Evolutionary conservation across 2,888 invertebrate genomes (phyloP), one percentile per base, ranked within the genome.

Genomic region (Rhabditophanes sp.): DNA sequence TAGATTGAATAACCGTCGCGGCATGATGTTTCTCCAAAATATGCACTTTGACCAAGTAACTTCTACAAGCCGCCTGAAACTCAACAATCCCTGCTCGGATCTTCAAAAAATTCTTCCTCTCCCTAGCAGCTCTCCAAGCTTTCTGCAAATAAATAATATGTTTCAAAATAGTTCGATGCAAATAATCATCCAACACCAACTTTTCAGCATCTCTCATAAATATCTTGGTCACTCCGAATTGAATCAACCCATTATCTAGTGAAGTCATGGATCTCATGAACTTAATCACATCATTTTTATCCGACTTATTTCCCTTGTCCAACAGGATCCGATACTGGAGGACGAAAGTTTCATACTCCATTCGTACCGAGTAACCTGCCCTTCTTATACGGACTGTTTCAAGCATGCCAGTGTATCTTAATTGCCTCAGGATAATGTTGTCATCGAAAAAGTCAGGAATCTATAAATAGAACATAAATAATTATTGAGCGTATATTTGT

Each of bases 381-480:
- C 85, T 82, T 30, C 88, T 72, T 44, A 90, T 88, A 51, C 85
- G 73, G 9, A 88, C 88, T 0, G 88, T 90, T 65, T 88, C 88
- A 56, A 90, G 65, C 88, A 88, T 90, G 41, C 90, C 90, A 0
- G 88, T 88, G 68, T 90, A 90, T 7, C 87, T 74, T 38, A 90
- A 71, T 65, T 82, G 80, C 31, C 85, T 73, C 57, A 85, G 79
- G 6, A 88, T 85, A 0, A 85, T 82, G 43, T 82, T 82, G 56
- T 87, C 82, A 66, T 87, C 84, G 68, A 88, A 88, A 48, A 78
- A 77, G 65, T 84, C 84, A 0, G 88, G 78, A 43, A 81, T 78
- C 73, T 74, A 55, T 3, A 30, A 30, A 26, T 30, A 5, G 28
- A n/a, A 35, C 2, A 12, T 3, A 38, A 33, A 35, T 3, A 2